Conservation (phyloP, 2,797 vertebrate genomes). For the Pseudochromis fuscus region DNA sequence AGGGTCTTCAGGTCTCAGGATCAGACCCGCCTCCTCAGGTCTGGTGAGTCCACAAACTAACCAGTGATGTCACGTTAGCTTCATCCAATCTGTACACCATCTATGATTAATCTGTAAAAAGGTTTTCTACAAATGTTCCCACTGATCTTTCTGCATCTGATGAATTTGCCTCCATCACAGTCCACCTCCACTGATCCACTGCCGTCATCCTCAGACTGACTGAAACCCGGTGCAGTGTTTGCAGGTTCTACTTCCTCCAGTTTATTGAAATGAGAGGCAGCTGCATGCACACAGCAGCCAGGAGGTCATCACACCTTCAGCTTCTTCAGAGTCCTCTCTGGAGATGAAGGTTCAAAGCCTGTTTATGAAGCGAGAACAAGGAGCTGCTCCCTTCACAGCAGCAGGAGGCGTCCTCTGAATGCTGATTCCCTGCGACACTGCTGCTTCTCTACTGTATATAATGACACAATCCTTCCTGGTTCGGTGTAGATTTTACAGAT, state of each 20-base stretch:
- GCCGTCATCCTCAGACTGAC: too few species aligned
- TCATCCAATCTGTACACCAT: too few species aligned
- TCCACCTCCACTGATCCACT: too few species aligned
- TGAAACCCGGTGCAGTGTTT: neutral
- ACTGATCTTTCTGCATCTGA: too few species aligned
- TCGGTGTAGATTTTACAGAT: slow-evolving; percentile 41
- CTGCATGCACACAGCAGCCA: neutral
- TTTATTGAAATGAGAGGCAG: neutral
- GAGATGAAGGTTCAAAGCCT: slow-evolving; percentile 31
- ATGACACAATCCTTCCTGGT: slow-evolving; percentile 14
- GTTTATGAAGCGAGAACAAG: slow-evolving; percentile 13
- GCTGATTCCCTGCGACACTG: slow-evolving; percentile 4
- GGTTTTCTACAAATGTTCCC: too few species aligned
- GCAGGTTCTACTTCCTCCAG: neutral
- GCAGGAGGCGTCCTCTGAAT: slow-evolving; percentile 20
- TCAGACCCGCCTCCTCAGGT: too few species aligned
- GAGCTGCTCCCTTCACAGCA: neutral
- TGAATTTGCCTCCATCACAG: too few species aligned
- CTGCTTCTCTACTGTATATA: slow-evolving; percentile 13
- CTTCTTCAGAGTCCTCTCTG: neutral
- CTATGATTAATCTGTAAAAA: too few species aligned
- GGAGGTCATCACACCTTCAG: neutral
- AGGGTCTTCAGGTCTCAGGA: too few species aligned
- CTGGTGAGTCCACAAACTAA: too few species aligned
- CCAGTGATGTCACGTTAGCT: too few species aligned